A percentile compares a stretch with the other conserved stretches of the same genome.
Evolutionary conservation across 2,888 invertebrate genomes (phyloP).

Genomic region (Helobdella robusta): DNA sequence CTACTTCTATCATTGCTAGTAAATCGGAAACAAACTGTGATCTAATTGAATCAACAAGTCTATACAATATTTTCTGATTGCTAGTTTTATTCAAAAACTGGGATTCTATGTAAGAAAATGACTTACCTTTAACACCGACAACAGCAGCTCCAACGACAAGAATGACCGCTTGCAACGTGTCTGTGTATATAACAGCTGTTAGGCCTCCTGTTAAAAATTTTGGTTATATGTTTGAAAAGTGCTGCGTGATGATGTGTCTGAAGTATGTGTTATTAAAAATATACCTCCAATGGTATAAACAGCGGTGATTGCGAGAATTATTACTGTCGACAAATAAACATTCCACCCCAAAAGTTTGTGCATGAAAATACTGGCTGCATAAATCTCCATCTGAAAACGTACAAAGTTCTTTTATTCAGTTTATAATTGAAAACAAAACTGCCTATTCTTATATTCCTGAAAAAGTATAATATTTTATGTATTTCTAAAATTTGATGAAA

Average conservation of each 20-base stretch:
- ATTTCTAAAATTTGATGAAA: no score
- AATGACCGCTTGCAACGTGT: constrained; percentile 53
- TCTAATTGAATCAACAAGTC: background rate
- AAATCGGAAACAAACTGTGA: background rate
- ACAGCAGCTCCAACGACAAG: constrained; percentile 52
- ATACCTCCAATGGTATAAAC: constrained; percentile 50
- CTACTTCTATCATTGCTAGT: constrained; percentile 46
- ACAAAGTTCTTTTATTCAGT: background rate
- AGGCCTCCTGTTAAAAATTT: constrained; percentile 44
- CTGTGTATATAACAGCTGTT: constrained; percentile 53
- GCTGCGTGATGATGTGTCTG: background rate
- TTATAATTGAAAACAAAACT: background rate
- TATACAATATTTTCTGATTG: no score
- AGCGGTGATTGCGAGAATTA: constrained; percentile 48
- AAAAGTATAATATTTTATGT: no score
- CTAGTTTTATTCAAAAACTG: no score
- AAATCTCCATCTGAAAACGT: constrained; percentile 32
- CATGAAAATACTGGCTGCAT: constrained; percentile 33
- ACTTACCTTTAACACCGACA: constrained; percentile 47
- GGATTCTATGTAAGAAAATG: background rate
- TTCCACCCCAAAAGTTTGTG: constrained; percentile 34
- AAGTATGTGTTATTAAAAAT: background rate
- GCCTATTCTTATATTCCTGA: no score
- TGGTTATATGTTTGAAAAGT: background rate
- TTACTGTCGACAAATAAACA: constrained; percentile 31